Base-by-base conservation (phyloP, 2,888 invertebrate species). In the Eudasyphora cyanicolor region DNA sequence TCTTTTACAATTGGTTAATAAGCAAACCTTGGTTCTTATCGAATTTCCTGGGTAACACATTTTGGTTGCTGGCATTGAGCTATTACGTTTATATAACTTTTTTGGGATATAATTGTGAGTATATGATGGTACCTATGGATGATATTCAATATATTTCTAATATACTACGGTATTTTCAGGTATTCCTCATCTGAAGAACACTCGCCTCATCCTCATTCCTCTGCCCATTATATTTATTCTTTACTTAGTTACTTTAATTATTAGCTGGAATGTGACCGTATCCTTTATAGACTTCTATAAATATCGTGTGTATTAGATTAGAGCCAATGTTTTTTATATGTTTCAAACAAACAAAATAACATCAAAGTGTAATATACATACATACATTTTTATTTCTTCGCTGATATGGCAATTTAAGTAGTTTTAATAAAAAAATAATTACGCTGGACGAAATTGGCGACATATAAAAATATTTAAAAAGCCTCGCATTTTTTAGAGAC, bases 71-170 rank as follows among this genome's bases (percentile, higher is more conserved):
- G 42, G 97, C 98, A 5, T 93, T 97, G 83, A 93, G 96, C 81
- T 99, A 99, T 93, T 99, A 99, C 91, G 93, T 98, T 85, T 99
- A 99, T 92, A 98, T 99, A 88, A 98, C 99, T 42, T 99, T 99
- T 92, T 93, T 99, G 81, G 99, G 99, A 86, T 99, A 99, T 90
- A 98, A 97, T 92, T 97, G 97, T 97, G 90, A 95, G 96, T 94
- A 24, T 69, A 42, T 87, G 78, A 19, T 7, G 49, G 49, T 8
- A 67, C 14, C 0, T 45, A 42, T 69, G 19, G 8, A 27, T 70
- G 54, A 73, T 14, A 29, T 24, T 38, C n/a, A 32, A 32, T 6
- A 32, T 32, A 32, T 45, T 45, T 54, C 51, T 71, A 27, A 49
- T 19, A 19, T 19, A 1, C 17, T 14, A 14, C n/a, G 14, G 29